Conservation (phyloP, 2,797 vertebrate genomes). For the Decapterus maruadsi region DNA sequence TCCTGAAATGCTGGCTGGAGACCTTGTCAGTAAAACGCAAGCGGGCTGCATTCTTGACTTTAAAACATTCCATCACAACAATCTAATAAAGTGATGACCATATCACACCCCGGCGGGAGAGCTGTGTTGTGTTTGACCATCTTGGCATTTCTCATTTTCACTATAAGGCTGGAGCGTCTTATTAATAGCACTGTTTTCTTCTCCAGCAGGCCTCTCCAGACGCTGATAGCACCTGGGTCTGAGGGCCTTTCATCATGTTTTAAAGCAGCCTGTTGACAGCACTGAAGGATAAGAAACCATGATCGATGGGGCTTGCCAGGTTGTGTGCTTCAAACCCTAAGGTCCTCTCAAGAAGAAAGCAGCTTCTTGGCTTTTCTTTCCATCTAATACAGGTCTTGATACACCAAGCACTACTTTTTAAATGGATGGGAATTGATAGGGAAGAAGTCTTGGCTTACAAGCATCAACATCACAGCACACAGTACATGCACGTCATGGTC, state of each 20-base stretch:
- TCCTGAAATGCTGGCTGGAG: slow-evolving; percentile 10
- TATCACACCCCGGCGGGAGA: slow-evolving; percentile 43
- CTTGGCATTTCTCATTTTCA: slow-evolving; percentile 33
- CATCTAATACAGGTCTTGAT: neutral
- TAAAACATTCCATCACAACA: slow-evolving; percentile 45
- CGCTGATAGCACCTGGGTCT: slow-evolving; percentile 54
- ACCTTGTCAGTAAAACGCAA: slow-evolving; percentile 28
- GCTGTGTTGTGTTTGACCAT: slow-evolving; percentile 27
- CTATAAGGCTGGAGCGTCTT: slow-evolving; percentile 12
- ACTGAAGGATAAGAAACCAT: slow-evolving; percentile 50
- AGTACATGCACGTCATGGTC: neutral
- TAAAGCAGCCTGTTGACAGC: slow-evolving; percentile 66
- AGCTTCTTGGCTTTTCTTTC: slow-evolving; percentile 33
- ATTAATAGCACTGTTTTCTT: slow-evolving; percentile 49
- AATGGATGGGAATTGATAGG: slow-evolving; percentile 9
- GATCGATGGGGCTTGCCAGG: slow-evolving; percentile 66
- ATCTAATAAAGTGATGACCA: slow-evolving; percentile 63
- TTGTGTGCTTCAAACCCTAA: slow-evolving; percentile 43
- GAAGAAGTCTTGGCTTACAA: neutral
- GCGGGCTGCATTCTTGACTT: slow-evolving; percentile 26
- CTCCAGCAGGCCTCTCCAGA: slow-evolving; percentile 43
- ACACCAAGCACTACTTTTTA: neutral
- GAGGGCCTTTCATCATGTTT: slow-evolving; percentile 60
- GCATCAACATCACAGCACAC: neutral
- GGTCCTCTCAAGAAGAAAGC: slow-evolving; percentile 43